A percentile compares a stretch with the other conserved stretches of the same genome.
Evolutionary conservation across 2,113 vertebrate species (phyloP).

Genomic region (Panurus biarmicus): DNA sequence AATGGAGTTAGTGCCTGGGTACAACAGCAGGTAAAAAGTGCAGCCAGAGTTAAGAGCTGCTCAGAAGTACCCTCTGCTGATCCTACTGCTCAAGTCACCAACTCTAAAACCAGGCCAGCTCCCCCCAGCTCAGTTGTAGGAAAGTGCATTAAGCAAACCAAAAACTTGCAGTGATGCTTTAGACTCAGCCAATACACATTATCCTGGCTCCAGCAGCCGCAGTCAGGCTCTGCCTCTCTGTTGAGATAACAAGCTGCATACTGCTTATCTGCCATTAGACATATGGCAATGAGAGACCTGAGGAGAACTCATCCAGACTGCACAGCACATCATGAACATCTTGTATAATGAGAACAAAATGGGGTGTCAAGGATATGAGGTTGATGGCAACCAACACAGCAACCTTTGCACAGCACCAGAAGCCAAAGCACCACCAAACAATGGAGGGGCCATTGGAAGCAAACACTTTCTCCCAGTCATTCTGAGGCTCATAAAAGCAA

Average conservation of each 20-base stretch:
- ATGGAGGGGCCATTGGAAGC: background rate
- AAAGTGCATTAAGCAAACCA: background rate
- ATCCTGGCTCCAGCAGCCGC: fast-evolving
- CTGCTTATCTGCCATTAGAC: background rate
- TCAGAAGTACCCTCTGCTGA: background rate
- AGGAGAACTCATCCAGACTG: background rate
- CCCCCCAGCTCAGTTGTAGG: background rate
- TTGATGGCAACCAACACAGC: background rate
- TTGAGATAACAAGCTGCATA: background rate
- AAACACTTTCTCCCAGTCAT: background rate
- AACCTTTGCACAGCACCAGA: background rate
- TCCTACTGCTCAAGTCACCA: background rate
- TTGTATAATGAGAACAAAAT: fast-evolving
- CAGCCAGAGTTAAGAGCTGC: background rate
- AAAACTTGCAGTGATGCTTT: background rate
- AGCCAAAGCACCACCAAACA: background rate
- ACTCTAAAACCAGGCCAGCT: background rate
- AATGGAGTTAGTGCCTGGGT: background rate
- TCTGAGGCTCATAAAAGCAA: background rate
- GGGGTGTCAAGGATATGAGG: background rate
- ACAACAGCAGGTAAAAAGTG: background rate
- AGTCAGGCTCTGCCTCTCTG: background rate
- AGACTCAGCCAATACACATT: background rate
- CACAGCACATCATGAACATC: background rate
- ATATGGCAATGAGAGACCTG: background rate